Percentiles rank a stretch among this genome's conserved stretches.
phyloP scores from a whole-genome alignment of 2,888 invertebrate genomes.

The Plagodis dolabraria region DNA sequence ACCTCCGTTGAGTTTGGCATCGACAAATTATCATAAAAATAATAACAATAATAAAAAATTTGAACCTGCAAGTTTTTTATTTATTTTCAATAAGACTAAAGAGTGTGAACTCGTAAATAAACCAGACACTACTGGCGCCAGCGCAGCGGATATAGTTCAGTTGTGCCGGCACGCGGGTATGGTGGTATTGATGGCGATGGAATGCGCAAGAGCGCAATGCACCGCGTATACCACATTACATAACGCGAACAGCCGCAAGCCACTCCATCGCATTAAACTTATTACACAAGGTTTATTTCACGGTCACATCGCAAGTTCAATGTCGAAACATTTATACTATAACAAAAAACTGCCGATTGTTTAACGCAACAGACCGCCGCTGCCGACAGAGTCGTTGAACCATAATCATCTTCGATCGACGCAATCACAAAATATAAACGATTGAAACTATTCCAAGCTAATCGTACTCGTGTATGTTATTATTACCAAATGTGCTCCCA shows the following conservation, averaged over 20 bases:
- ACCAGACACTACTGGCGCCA: conserved; percentile 60
- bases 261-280: conserved; percentile 37
- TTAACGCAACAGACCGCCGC: conserved; percentile 19
- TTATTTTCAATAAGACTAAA: conserved; percentile 17
- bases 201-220: conserved; percentile 44
- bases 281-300: conserved; percentile 49
- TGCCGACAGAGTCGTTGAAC: conserved; percentile 31
- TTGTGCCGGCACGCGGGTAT: no score
- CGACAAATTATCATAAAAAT: no score
- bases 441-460: conserved; percentile 30
- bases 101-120: conserved; percentile 43
- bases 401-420: conserved; percentile 34
- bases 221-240: conserved; percentile 63
- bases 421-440: conserved; percentile 33
- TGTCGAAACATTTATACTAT: conserved; percentile 27
- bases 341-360: conserved; percentile 36
- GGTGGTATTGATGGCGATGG: conserved; percentile 20
- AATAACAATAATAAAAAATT: no score
- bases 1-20: no score
- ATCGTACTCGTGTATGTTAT: conserved; percentile 21
- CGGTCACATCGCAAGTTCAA: conserved; percentile 53
- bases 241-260: conserved; percentile 66
- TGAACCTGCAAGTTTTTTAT: no score
- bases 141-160: conserved; percentile 1
- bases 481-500: conserved; percentile 39